Conservation (phyloP, 2,113 vertebrate genomes). For the Morphnarchus princeps region DNA sequence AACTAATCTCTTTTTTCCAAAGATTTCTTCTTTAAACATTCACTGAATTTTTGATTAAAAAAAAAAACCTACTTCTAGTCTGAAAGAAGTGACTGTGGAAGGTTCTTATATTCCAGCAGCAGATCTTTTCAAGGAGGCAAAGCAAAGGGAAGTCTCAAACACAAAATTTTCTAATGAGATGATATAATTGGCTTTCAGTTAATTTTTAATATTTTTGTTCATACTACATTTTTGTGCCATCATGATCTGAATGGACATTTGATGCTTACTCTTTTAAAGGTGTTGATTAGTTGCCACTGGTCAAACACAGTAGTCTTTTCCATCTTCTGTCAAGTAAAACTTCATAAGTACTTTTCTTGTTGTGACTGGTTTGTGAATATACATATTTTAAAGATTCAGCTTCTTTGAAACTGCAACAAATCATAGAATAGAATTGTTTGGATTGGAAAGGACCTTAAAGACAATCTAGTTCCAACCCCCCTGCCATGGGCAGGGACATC, state of each 20-base stretch:
- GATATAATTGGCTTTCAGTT: neutral
- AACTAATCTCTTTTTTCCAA: neutral
- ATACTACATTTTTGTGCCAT: neutral
- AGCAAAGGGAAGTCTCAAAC: neutral
- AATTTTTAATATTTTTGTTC: neutral
- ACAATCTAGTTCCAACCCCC: too few species aligned
- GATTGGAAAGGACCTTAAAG: too few species aligned
- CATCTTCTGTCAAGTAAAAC: neutral
- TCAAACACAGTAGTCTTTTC: neutral
- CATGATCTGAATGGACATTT: neutral
- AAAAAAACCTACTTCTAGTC: neutral
- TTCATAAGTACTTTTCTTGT: neutral
- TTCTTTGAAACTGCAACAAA: neutral
- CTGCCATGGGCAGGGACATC: too few species aligned
- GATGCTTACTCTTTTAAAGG: neutral
- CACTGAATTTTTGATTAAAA: neutral
- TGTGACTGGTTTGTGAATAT: neutral
- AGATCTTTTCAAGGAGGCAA: neutral
- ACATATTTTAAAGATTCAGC: neutral
- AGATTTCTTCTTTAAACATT: neutral
- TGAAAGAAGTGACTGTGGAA: neutral
- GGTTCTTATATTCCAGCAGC: neutral
- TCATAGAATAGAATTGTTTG: too few species aligned
- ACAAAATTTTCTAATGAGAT: neutral
- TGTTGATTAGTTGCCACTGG: neutral